Evolutionary conservation across 2,888 invertebrate genomes (phyloP), one percentile per base, ranked within the genome.

Genomic region (Troglohyphantes excavatus): DNA sequence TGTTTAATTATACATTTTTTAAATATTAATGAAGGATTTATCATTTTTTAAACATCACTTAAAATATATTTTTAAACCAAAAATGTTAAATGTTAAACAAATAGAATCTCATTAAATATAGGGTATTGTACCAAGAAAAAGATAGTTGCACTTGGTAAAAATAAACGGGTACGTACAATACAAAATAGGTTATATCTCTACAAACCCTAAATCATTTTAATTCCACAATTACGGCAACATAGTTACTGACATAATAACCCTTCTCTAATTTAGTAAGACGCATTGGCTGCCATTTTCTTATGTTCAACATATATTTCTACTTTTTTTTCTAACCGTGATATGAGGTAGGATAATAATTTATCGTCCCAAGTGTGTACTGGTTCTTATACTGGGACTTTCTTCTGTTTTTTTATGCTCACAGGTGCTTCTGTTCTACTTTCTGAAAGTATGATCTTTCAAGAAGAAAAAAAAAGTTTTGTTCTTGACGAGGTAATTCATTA

Each of bases 281-380:
- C 59, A 82, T 72, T 23, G 70, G 70, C 70, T 72, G 72, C 70
- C 82, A 82, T n/a, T 61, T 82, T 82, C 82, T 82, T 72, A 70
- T 82, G 82, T 82, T 72, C 82, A 72, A 82, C 82, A 61, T 61
- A 82, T 11, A 61, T 82, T 82, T 82, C 59, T 82, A 39, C 61
- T 19, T 29, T 68, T 67, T 68, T 68, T 68, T 43, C 29, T 46
- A 67, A n/a, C 53, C 78, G 21, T 43, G 21, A 43, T 78, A 78
- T 65, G 70, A 59, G 29, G 68, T 68, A 61, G 82, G n/a, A 82
- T 68, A 82, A 82, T 82, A 82, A 82, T 72, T 82, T 72, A 82
- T 82, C 82, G 70, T 82, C 82, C 82, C 82, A 72, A 23, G 82
- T 72, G 82, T 29, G 70, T 70, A 53, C 72, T 72, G 59, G 82